Evolutionary conservation across 2,888 invertebrate genomes (phyloP).

Genomic region (Leptura quadrifasciata): DNA sequence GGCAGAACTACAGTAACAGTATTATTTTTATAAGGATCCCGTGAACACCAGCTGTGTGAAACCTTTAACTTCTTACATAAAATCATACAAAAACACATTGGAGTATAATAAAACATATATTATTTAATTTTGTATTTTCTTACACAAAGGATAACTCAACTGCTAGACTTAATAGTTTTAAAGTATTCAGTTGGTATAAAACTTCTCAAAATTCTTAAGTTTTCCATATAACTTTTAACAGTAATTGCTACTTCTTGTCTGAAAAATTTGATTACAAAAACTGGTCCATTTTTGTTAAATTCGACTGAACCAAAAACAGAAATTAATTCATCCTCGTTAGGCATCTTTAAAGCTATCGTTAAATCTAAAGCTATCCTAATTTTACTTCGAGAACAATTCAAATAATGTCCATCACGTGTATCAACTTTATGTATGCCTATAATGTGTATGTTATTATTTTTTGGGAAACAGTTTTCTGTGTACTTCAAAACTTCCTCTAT

Average conservation of each 20-base stretch:
- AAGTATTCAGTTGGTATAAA: slow-evolving; percentile 44
- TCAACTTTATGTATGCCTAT: slow-evolving; percentile 39
- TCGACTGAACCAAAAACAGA: slow-evolving; percentile 49
- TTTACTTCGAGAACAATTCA: slow-evolving; percentile 7
- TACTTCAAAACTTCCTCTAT: slow-evolving; percentile 42
- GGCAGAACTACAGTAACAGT: too few relatives aligned
- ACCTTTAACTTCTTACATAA: too few relatives aligned
- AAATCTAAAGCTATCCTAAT: slow-evolving; percentile 41
- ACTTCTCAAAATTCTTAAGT: slow-evolving; percentile 34
- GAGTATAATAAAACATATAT: too few relatives aligned
- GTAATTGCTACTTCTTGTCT: slow-evolving; percentile 39
- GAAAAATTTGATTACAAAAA: slow-evolving; percentile 45
- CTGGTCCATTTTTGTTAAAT: not conserved
- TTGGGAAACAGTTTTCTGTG: slow-evolving; percentile 29
- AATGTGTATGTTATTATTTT: slow-evolving; percentile 42
- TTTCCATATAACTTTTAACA: slow-evolving; percentile 42
- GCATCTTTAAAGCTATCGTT: slow-evolving; percentile 28
- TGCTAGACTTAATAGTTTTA: not conserved
- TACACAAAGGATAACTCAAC: not conserved
- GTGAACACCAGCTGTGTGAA: too few relatives aligned
- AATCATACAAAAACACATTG: too few relatives aligned
- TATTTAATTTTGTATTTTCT: too few relatives aligned
- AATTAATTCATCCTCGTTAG: slow-evolving; percentile 31
- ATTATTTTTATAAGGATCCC: too few relatives aligned
- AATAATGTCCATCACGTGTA: slow-evolving; percentile 29